Evolutionary conservation across 1,140 invertebrate genomes (phyloP).

Genomic region (Pemphigus obesinymphae): DNA sequence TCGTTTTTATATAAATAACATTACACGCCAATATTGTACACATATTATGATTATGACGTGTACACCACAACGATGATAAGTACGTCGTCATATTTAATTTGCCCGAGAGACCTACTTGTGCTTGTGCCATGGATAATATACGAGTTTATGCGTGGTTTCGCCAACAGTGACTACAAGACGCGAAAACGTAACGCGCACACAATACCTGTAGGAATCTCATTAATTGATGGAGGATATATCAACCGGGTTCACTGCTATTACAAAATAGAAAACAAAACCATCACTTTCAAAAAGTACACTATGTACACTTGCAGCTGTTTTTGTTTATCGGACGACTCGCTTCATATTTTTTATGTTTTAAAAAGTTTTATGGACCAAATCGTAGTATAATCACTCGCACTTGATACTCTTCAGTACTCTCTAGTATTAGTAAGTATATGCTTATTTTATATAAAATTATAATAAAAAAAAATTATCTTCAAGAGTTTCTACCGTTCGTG

Average conservation of each 20-base stretch:
- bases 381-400: background rate
- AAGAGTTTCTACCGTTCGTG: background rate
- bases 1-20: background rate
- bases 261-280: background rate
- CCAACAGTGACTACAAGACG: background rate
- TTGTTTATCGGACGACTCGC: background rate
- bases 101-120: background rate
- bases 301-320: background rate
- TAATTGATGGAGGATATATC: background rate
- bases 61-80: too few species aligned
- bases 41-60: background rate
- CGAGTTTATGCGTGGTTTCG: background rate
- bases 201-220: background rate
- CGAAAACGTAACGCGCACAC: background rate
- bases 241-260: background rate
- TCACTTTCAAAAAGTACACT: background rate
- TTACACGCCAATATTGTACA: background rate
- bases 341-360: background rate
- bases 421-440: too few species aligned
- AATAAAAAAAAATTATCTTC: background rate
- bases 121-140: background rate
- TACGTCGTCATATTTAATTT: background rate
- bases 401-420: too few species aligned
- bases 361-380: background rate
- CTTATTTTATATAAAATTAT: too few species aligned